A percentile compares a stretch with the other conserved stretches of the same genome.
phyloP scores from a whole-genome alignment of 2,113 vertebrate species.

The Corythornis cristatus region DNA sequence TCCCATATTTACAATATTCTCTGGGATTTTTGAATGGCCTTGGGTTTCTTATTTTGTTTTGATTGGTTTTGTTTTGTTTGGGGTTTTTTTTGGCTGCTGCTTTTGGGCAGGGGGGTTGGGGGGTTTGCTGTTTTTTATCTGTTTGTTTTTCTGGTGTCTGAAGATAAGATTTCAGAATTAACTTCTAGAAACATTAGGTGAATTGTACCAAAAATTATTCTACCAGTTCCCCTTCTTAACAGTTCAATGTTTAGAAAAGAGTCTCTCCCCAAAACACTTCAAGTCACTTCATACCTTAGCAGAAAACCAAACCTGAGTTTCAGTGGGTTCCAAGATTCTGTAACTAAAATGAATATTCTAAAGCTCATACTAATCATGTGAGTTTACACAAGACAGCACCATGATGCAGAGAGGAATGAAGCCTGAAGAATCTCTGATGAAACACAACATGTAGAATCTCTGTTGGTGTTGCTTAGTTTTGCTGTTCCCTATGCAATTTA shows the following conservation, averaged over 20 bases:
- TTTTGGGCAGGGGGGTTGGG: too few species aligned
- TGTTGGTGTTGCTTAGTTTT: not conserved
- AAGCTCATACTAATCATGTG: not conserved
- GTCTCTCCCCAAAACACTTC: not conserved
- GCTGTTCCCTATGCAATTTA: not conserved
- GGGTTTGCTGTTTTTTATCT: too few species aligned
- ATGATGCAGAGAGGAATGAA: not conserved
- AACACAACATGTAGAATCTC: not conserved
- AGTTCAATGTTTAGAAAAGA: not conserved
- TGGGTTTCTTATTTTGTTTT: not conserved
- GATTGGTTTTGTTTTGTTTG: too few species aligned
- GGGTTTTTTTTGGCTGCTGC: not conserved
- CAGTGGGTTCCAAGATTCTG: not conserved
- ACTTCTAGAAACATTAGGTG: not conserved
- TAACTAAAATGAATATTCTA: not conserved
- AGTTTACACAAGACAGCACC: accelerated
- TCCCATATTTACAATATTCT: not conserved
- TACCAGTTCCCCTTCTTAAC: not conserved
- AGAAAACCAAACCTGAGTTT: not conserved
- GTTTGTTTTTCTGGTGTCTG: not conserved
- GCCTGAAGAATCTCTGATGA: not conserved
- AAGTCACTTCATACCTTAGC: not conserved
- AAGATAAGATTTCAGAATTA: not conserved
- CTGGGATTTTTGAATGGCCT: not conserved
- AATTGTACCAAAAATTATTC: not conserved